These are phyloP conservation scores for Brotula barbata DNA, from an alignment of 2,797 vertebrate species.

Conservation along the genomic window DNA sequence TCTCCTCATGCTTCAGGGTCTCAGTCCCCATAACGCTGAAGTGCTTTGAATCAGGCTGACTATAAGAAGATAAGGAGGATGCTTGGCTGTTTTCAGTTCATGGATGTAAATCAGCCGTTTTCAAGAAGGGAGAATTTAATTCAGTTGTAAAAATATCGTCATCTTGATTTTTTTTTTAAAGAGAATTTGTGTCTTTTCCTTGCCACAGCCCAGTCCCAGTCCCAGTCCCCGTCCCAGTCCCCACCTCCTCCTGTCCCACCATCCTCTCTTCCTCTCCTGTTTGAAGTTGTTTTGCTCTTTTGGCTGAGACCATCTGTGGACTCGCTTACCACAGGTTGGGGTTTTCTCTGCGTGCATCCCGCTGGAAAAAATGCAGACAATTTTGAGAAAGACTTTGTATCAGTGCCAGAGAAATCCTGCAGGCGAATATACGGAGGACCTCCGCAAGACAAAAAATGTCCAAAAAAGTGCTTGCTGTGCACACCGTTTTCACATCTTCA, in stretches of 20 bases:
- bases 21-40: conserved; percentile 11
- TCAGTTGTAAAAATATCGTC: too few species aligned
- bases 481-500: too few species aligned
- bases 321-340: conserved; percentile 36
- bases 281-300: conserved; percentile 34
- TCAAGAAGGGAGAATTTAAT: conserved; percentile 30
- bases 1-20: conserved; percentile 20
- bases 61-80: conserved; percentile 5
- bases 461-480: too few species aligned
- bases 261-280: conserved; percentile 16
- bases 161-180: too few species aligned
- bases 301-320: conserved; percentile 50
- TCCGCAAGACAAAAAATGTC: neutral
- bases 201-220: neutral
- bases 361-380: conserved; percentile 10
- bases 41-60: conserved; percentile 10
- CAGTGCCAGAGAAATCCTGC: conserved; percentile 16
- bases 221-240: neutral
- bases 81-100: conserved; percentile 12
- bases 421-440: neutral
- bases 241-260: conserved; percentile 14
- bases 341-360: conserved; percentile 22
- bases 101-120: conserved; percentile 19
- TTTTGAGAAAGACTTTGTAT: conserved; percentile 11
- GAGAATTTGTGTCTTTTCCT: neutral